Evolutionary conservation across 2,113 vertebrate species (phyloP), one percentile per base, ranked within the genome.

Genomic region (Oceanites oceanicus): DNA sequence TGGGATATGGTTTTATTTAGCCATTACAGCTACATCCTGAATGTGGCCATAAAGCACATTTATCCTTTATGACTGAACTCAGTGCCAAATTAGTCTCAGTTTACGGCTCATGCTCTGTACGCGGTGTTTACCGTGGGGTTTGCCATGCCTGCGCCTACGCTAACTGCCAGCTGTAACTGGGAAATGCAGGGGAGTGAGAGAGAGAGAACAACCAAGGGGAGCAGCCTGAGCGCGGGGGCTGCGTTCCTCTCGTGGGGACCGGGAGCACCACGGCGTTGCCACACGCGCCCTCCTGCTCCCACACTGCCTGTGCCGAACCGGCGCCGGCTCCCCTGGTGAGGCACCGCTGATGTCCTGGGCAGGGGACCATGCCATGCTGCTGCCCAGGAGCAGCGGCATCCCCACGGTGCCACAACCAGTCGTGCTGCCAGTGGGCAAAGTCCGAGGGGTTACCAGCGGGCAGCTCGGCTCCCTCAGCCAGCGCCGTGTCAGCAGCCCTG

Each of bases 381-480:
- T 93, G 94, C 94, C 44, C 29, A 73, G 70, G 75, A 83, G 68
- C 70, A 58, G 66, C 36, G 65, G 49, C 62, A 89, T 77, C 38
- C 44, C 84, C 73, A 66, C 49, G 59, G 94, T 95, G 72, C 81
- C 90, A 90, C 94, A 93, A 70, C 71, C 74, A 45, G 94, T 92
- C 83, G 77, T 77, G 36, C 58, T 67, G 59, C 59, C 16, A 1
- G 77, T 3, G 73, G 74, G 38, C 92, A 97, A 96, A 94, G 95
- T 92, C 94, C 58, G 13, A 92, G 81, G 95, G 91, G 93, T 95
- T 96, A 93, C 89, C 15, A 62, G 89, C n/a, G 25, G 92, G 91
- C 90, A 65, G 68, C 68, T 73, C 67, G 59, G 88, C 94, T 97
- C 75, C 94, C 91, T 90, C 58, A 4, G 62, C 83, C 74, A n/a